A percentile compares a stretch with the other conserved stretches of the same genome.
Conservation (phyloP, 2,888 invertebrate species). For the Loripinus fragilis region DNA sequence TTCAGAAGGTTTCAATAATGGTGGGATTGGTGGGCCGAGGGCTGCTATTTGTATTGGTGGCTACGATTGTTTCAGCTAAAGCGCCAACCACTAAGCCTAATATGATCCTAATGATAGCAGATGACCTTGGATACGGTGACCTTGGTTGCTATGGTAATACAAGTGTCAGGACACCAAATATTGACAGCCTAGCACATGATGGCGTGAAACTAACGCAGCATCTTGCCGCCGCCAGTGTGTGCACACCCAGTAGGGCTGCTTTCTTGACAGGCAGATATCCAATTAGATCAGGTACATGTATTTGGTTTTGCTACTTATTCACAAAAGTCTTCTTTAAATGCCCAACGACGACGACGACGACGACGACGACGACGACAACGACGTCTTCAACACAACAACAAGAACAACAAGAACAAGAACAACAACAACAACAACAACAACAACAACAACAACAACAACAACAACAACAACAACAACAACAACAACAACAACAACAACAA, state of each 20-base stretch:
- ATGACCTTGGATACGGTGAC: conserved; percentile 85
- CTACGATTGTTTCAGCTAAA: not conserved
- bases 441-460: no score
- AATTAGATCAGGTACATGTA: conserved; percentile 62
- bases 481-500: no score
- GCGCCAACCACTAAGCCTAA: conserved; percentile 81
- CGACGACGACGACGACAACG: no score
- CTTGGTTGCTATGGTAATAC: conserved; percentile 84
- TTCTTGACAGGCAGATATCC: conserved; percentile 84
- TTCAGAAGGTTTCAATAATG: no score
- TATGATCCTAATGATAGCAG: conserved; percentile 84
- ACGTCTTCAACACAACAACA: no score
- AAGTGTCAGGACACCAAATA: conserved; percentile 84
- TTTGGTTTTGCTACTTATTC: not conserved
- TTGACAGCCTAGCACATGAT: conserved; percentile 82
- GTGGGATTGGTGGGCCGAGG: no score
- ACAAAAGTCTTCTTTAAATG: not conserved
- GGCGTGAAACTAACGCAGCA: conserved; percentile 85
- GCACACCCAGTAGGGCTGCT: conserved; percentile 85
- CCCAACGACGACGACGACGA: no score
- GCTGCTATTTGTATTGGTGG: not conserved
- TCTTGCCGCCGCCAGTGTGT: conserved; percentile 84
- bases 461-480: no score
- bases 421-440: no score
- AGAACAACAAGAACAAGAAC: no score